Evolutionary conservation across 2,797 vertebrate genomes (phyloP).

Genomic region (Brotula barbata): DNA sequence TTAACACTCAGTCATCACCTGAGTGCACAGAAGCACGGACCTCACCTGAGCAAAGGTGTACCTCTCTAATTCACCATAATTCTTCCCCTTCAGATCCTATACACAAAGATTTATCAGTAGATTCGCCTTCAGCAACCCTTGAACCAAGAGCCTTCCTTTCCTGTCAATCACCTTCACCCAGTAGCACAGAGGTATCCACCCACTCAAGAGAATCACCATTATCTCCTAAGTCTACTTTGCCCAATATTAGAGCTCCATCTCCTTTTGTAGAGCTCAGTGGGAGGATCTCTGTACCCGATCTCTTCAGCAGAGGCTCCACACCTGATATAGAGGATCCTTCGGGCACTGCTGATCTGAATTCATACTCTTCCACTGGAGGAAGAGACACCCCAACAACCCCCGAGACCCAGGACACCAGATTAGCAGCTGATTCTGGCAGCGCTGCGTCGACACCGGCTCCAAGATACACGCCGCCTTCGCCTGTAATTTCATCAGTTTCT

Average conservation of each 20-base stretch:
- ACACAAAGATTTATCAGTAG: conserved; percentile 17
- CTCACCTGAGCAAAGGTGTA: conserved; percentile 26
- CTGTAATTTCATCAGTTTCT: conserved; percentile 51
- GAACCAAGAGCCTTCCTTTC: conserved; percentile 36
- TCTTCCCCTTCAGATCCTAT: conserved; percentile 40
- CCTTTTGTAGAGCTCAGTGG: conserved; percentile 57
- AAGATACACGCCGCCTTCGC: conserved; percentile 61
- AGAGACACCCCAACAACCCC: conserved; percentile 34
- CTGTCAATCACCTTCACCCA: conserved; percentile 39
- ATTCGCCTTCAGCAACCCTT: conserved; percentile 41
- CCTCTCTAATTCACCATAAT: conserved; percentile 26
- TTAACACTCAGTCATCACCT: conserved; percentile 21
- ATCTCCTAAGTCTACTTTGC: conserved; percentile 43
- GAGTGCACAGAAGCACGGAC: conserved; percentile 31
- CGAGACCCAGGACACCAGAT: conserved; percentile 34
- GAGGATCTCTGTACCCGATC: conserved; percentile 70
- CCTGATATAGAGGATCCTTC: conserved; percentile 54
- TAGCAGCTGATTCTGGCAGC: conserved; percentile 40
- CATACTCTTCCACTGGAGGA: conserved; percentile 22
- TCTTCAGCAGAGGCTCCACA: conserved; percentile 69
- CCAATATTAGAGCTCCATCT: conserved; percentile 53
- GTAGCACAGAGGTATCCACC: conserved; percentile 29
- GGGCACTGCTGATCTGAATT: conserved; percentile 44
- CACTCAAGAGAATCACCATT: conserved; percentile 36
- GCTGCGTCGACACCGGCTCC: conserved; percentile 53